Base-by-base conservation (phyloP, 2,113 vertebrate genomes). In the Salvelinus fontinalis region DNA sequence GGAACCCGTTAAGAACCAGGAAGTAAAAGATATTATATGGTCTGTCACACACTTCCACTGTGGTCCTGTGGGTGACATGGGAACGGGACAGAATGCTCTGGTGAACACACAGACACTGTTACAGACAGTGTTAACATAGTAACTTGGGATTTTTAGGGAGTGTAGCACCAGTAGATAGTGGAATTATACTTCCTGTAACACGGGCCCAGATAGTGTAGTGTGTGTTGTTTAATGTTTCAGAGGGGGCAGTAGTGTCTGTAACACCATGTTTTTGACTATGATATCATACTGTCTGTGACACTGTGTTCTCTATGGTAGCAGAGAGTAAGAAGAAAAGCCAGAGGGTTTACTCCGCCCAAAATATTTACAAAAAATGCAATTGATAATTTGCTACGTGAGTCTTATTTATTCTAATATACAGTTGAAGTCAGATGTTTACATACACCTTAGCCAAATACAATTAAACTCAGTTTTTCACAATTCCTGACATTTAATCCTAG, bases 31-130 rank as follows among this genome's bases (percentile, higher is more conserved):
- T 82, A 70, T 75, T 74, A 7, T 34, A 68, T 79, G n/a, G 84
- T 89, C 87, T 90, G 86, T 87, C 86, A 79, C 85, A 83, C 81
- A 81, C 87, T 82, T 85, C 74, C 54, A 54, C 6, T 54, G 67
- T 57, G 67, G 67, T 77, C 29, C 5, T 57, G 29, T 77, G 85
- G 72, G 74, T 68, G 9, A 26, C 64, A 51, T 79, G 66, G 71
- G 77, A 66, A 66, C 12, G 48, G 24, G 70, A 26, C 22, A 69
- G 75, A 86, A 88, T 87, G 83, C 65, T 81, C 79, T 80, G 82
- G 78, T 78, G 73, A 80, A 82, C 62, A 24, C 60, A 26, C n/a
- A 24, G 18, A n/a, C 16, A 44, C 39, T 44, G 39, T 11, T 44
- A 44, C 0, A 44, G 39, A 44, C 39, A 44, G 14, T 60, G 57